phyloP scores from a whole-genome alignment of 2,797 vertebrate species.

The Trachurus trachurus region DNA sequence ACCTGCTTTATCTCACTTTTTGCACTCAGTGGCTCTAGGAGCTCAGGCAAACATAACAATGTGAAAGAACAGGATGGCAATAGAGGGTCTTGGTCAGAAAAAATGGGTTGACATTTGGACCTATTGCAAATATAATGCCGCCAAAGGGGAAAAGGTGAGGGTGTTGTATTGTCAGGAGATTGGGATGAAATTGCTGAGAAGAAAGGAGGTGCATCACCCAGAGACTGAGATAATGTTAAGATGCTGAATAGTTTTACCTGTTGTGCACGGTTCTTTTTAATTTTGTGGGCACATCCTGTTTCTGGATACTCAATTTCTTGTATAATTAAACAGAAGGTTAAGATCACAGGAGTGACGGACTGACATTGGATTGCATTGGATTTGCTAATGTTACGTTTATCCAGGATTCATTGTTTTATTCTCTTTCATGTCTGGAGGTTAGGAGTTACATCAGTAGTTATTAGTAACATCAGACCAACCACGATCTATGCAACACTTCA shows the following conservation, averaged over 20 bases:
- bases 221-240: background rate
- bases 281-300: background rate
- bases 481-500: background rate
- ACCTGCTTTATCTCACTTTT: no score
- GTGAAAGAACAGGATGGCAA: background rate
- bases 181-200: no score
- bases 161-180: no score
- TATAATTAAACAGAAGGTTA: background rate
- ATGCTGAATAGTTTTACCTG: no score
- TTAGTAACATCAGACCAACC: background rate
- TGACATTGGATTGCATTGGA: background rate
- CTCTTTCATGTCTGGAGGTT: conserved; percentile 6
- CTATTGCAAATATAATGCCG: background rate
- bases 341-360: background rate
- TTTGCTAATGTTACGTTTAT: background rate
- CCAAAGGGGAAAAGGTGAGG: background rate
- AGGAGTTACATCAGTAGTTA: background rate
- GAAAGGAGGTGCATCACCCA: background rate
- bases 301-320: background rate
- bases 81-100: background rate
- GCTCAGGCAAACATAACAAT: no score
- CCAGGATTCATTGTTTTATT: conserved; percentile 7
- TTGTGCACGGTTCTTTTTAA: background rate
- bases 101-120: background rate
- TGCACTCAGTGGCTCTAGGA: no score